These are phyloP conservation scores for Trachurus trachurus DNA, from an alignment of 2,797 vertebrate genomes.

Conservation along the genomic window DNA sequence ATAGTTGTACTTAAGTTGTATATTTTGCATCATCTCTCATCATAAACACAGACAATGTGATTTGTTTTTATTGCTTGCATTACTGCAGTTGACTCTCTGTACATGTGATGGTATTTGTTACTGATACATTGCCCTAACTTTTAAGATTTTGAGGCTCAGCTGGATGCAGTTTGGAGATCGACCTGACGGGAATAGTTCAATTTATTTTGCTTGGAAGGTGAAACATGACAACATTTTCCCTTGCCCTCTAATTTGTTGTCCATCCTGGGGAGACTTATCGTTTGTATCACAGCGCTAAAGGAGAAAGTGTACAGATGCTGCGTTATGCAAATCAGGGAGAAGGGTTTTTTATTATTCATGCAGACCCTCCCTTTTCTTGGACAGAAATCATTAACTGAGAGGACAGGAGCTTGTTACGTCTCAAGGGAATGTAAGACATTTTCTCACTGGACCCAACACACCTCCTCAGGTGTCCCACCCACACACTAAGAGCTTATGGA, in stretches of 20 bases:
- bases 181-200: slow-evolving; percentile 13
- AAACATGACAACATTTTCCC: slow-evolving; percentile 4
- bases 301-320: slow-evolving; percentile 20
- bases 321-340: slow-evolving; percentile 23
- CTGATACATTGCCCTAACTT: slow-evolving; percentile 5
- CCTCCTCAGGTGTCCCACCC: slow-evolving; percentile 42
- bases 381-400: slow-evolving; percentile 9
- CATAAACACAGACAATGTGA: slow-evolving; percentile 11
- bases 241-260: slow-evolving; percentile 1
- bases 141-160: neutral
- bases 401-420: slow-evolving; percentile 22
- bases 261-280: neutral
- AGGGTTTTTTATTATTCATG: neutral
- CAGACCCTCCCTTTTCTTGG: slow-evolving; percentile 4
- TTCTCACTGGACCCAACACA: slow-evolving; percentile 23
- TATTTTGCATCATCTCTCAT: slow-evolving; percentile 31
- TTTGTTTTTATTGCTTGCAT: slow-evolving; percentile 26
- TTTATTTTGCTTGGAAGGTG: slow-evolving; percentile 16
- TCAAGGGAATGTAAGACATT: slow-evolving; percentile 20
- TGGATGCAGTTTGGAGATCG: slow-evolving; percentile 23
- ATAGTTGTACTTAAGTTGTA: slow-evolving; percentile 33
- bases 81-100: slow-evolving; percentile 27
- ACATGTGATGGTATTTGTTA: slow-evolving; percentile 26
- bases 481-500: slow-evolving; percentile 45
- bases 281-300: slow-evolving; percentile 10